Base-by-base conservation (phyloP, 2,113 vertebrate species). In the Crotophaga sulcirostris region DNA sequence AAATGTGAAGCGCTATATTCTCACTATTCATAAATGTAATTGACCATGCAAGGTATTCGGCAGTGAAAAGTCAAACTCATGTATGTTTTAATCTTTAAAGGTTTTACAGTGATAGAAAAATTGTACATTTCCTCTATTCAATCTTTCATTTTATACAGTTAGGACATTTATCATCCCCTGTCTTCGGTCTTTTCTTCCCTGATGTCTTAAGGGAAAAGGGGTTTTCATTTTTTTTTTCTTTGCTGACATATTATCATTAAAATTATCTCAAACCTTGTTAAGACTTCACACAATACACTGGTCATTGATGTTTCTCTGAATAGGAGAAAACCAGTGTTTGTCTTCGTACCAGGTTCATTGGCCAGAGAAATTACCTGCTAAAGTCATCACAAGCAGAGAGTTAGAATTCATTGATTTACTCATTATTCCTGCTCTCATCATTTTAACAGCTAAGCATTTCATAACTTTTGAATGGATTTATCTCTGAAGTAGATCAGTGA, bases 401-500 rank as follows among this genome's bases (percentile, higher is more conserved):
- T 72, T 86, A 81, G 76, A 86, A 49, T 72, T 90, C 93, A 93
- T 92, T 75, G 85, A 95, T 97, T 95, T 95, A 81, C 77, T 90
- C 80, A 95, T 96, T 94, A 79, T 84, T 54, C 54, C 47, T 40
- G 45, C 52, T 66, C 86, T 95, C 74, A 51, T 73, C 75, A 82
- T 40, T 93, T 92, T 66, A 96, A 79, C 86, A 87, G 73, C 62
- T 79, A 88, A 96, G 40, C n/a, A 59, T 89, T 96, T 96, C 88
- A 90, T 89, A 96, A 92, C 77, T 96, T 93, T 55, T 89, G 83
- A 92, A 94, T 83, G 79, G 60, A 76, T 93, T 94, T 95, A 75
- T 93, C 76, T 84, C 80, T 60, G 66, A 92, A 95, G 92, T 49
- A 93, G 49, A 92, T 73, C 18, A 3, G 44, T 56, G 49, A 89